These are phyloP conservation scores for Eristalis tenax DNA, from an alignment of 2,888 invertebrate genomes.

Conservation along the genomic window DNA sequence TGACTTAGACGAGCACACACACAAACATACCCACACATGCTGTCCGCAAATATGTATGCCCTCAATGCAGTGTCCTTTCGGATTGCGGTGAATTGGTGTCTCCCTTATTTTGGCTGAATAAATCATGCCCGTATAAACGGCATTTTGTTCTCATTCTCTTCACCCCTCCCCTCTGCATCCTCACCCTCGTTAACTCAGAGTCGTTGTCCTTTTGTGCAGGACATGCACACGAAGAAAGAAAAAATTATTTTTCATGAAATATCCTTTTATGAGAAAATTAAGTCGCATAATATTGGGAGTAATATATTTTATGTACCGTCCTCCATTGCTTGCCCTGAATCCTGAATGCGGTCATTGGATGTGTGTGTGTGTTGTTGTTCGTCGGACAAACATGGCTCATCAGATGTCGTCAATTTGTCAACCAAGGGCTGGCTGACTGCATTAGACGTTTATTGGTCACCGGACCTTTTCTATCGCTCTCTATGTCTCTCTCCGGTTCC, in stretches of 20 bases:
- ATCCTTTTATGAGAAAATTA: slow-evolving; percentile 65
- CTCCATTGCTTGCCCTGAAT: background rate
- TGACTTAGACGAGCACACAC: background rate
- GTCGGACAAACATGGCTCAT: slow-evolving; percentile 35
- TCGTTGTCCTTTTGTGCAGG: background rate
- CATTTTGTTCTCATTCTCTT: slow-evolving; percentile 35
- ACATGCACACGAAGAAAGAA: background rate
- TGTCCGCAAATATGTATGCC: background rate
- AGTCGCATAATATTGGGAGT: slow-evolving; percentile 56
- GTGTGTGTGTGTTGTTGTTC: slow-evolving; percentile 31
- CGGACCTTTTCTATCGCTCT: background rate
- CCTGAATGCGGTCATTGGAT: background rate
- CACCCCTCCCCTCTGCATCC: background rate
- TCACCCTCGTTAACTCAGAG: background rate
- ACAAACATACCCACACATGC: no score
- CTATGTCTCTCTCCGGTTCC: background rate
- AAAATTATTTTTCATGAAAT: slow-evolving; percentile 58
- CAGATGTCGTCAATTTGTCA: slow-evolving; percentile 63
- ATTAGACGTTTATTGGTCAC: slow-evolving; percentile 63
- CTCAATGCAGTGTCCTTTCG: background rate
- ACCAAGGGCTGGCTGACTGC: slow-evolving; percentile 20
- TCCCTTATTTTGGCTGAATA: slow-evolving; percentile 9
- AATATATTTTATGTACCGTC: slow-evolving; percentile 62
- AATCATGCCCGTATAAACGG: slow-evolving; percentile 42
- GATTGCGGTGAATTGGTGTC: background rate